phyloP scores from a whole-genome alignment of 2,888 invertebrate species.

The Catocala fraxini region DNA sequence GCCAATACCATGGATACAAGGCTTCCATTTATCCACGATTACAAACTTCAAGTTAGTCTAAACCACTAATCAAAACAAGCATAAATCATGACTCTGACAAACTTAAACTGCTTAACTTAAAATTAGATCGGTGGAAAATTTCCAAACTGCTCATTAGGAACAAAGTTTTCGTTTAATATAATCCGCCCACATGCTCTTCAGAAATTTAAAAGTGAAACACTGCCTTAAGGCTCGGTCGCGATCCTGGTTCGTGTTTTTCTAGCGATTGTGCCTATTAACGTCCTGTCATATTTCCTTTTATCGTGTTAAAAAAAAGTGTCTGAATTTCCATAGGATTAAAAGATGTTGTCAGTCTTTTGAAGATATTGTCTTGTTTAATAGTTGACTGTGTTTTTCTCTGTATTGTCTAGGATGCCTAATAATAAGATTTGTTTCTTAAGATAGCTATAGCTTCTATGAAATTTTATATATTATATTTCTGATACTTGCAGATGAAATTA shows the following conservation, averaged over 20 bases:
- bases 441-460: no score
- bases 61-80: constrained; percentile 9
- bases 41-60: background rate
- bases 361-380: background rate
- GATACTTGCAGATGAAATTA: no score
- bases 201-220: constrained; percentile 27
- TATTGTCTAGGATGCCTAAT: no score
- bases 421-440: no score
- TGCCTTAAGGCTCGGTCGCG: constrained; percentile 34
- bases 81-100: constrained; percentile 36
- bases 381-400: no score
- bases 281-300: constrained; percentile 38
- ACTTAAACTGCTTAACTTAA: constrained; percentile 30
- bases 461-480: no score
- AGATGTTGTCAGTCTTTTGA: background rate
- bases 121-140: constrained; percentile 36
- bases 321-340: constrained; percentile 8
- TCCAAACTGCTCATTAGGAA: constrained; percentile 40
- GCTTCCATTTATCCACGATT: no score
- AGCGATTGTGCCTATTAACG: constrained; percentile 51
- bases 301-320: constrained; percentile 18
- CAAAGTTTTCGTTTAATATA: constrained; percentile 30
- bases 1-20: no score
- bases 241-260: constrained; percentile 46
- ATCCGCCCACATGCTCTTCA: constrained; percentile 11